Conservation (phyloP, 1,140 invertebrate species). For the Solen grandis region DNA sequence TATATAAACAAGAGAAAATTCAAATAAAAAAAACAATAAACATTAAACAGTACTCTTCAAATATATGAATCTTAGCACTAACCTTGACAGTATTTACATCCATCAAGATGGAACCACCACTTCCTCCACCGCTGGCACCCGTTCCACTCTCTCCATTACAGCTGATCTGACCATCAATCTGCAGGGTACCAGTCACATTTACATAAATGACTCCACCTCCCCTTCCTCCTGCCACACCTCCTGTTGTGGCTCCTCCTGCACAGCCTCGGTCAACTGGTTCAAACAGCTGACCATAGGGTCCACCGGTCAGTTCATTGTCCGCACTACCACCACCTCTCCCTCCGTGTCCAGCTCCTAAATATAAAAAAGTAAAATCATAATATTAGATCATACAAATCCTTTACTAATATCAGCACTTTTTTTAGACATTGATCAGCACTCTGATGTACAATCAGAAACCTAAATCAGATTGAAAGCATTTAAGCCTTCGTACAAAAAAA, state of each 20-base stretch:
- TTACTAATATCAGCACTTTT: not conserved
- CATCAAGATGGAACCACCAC: conserved; percentile 69
- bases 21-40: too few species aligned
- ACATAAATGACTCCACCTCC: conserved; percentile 67
- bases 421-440: not conserved
- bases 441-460: too few species aligned
- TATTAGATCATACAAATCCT: too few species aligned
- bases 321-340: conserved; percentile 67
- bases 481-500: too few species aligned
- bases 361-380: too few species aligned
- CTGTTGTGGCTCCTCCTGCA: conserved; percentile 45
- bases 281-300: conserved; percentile 64
- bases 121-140: conserved; percentile 66
- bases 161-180: conserved; percentile 68
- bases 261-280: conserved; percentile 66
- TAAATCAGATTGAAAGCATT: too few species aligned
- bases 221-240: conserved; percentile 46
- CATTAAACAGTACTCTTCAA: too few species aligned
- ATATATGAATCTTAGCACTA: too few species aligned
- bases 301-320: conserved; percentile 52
- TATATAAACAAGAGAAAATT: too few species aligned
- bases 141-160: conserved; percentile 63
- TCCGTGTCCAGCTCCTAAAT: conserved; percentile 71
- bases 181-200: conserved; percentile 59
- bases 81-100: conserved; percentile 67